phyloP scores from a whole-genome alignment of 2,888 invertebrate genomes.

The Heliothis peltigera region DNA sequence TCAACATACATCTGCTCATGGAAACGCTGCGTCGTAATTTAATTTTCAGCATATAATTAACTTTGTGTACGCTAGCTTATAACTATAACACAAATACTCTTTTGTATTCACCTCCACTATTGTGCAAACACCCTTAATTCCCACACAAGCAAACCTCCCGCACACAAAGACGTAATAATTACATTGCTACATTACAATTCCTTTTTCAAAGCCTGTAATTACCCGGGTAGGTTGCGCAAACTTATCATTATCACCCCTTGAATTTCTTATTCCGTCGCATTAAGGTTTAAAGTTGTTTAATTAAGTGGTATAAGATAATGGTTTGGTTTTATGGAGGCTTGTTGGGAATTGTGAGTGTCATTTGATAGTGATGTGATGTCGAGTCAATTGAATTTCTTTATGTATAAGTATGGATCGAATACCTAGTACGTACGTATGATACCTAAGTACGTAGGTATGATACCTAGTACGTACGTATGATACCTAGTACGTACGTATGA shows the following conservation, averaged over 20 bases:
- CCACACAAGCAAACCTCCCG: conserved; percentile 63
- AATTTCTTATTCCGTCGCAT: conserved; percentile 55
- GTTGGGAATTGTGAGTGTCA: conserved; percentile 81
- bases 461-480: no score
- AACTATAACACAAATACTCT: conserved; percentile 52
- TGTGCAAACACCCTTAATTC: conserved; percentile 64
- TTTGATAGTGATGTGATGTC: conserved; percentile 67
- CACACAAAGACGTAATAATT: conserved; percentile 71
- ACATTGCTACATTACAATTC: conserved; percentile 79
- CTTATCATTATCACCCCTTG: conserved; percentile 64
- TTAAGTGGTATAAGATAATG: conserved; percentile 67
- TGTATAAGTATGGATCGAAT: conserved; percentile 34
- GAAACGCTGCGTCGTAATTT: conserved; percentile 25
- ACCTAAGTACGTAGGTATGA: no score
- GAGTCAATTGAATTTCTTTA: conserved; percentile 40
- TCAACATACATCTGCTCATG: conserved; percentile 13
- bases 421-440: no score
- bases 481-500: no score
- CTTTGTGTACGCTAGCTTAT: conserved; percentile 38
- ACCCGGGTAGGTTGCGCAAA: conserved; percentile 73
- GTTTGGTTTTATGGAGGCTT: conserved; percentile 78
- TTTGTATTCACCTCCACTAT: conserved; percentile 57
- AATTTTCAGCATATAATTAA: conserved; percentile 49
- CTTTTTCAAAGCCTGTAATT: conserved; percentile 81
- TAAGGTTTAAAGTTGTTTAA: conserved; percentile 71